These are phyloP conservation scores for Forbesichthys agassizii DNA, from an alignment of 2,113 vertebrate genomes.

Conservation along the genomic window DNA sequence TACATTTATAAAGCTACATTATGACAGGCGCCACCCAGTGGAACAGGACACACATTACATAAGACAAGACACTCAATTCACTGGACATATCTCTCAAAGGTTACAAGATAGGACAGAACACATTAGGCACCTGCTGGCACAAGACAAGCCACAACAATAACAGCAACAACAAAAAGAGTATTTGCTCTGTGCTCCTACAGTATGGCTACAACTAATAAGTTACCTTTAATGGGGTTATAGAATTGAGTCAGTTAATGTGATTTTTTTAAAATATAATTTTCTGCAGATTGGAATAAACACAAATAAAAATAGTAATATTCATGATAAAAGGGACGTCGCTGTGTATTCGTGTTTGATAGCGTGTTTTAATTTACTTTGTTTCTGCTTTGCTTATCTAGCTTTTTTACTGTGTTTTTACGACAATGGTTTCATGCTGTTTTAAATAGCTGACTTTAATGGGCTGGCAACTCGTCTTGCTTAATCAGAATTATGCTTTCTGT, in stretches of 20 bases:
- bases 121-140: too few species aligned
- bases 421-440: slow-evolving; percentile 32
- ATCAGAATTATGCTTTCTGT: slow-evolving; percentile 24
- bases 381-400: slow-evolving; percentile 17
- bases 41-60: too few species aligned
- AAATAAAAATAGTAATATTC: slow-evolving; percentile 32
- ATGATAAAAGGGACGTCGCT: slow-evolving; percentile 43
- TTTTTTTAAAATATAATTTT: slow-evolving; percentile 26
- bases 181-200: too few species aligned
- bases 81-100: too few species aligned
- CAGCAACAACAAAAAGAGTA: too few species aligned
- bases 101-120: too few species aligned
- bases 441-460: slow-evolving; percentile 35
- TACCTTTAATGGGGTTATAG: slow-evolving; percentile 3
- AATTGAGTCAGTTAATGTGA: slow-evolving; percentile 11
- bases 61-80: too few species aligned
- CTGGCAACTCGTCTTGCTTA: slow-evolving; percentile 38
- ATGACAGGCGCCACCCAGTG: too few species aligned
- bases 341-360: slow-evolving; percentile 27
- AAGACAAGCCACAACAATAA: too few species aligned
- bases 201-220: neutral
- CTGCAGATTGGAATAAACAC: slow-evolving; percentile 31
- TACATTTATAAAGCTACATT: too few species aligned
- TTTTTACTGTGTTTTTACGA: slow-evolving; percentile 40
- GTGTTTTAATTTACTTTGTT: slow-evolving; percentile 37